Conservation (phyloP, 2,797 vertebrate genomes). For the Chelidonichthys spinosus region DNA sequence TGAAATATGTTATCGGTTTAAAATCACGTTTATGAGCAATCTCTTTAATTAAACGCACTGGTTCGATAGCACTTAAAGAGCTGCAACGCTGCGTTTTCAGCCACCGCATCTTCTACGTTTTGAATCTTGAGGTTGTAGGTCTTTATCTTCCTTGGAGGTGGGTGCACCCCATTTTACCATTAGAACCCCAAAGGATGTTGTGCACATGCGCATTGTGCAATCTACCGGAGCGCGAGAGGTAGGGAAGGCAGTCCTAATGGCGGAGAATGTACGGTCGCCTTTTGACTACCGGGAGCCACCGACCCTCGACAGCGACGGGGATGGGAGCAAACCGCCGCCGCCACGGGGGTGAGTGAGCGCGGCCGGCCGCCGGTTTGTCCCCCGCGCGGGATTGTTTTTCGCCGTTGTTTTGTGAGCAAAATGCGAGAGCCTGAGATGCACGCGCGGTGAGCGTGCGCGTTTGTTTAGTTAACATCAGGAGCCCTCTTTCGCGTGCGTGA, state of each 20-base stretch:
- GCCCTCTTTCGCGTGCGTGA: constrained; percentile 67
- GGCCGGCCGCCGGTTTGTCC: neutral
- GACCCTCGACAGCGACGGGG: constrained; percentile 89
- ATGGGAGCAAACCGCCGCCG: constrained; percentile 86
- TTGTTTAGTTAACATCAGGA: constrained; percentile 57
- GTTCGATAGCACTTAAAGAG: neutral
- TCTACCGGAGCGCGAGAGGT: constrained; percentile 75
- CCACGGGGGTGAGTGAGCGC: constrained; percentile 82
- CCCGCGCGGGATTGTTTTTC: constrained; percentile 13
- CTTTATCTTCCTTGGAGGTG: constrained; percentile 29
- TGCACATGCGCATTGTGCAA: constrained; percentile 79
- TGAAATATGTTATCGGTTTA: neutral
- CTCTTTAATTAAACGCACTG: neutral
- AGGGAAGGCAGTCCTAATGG: constrained; percentile 86
- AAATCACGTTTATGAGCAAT: neutral
- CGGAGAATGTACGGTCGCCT: constrained; percentile 88
- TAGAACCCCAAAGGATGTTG: constrained; percentile 68
- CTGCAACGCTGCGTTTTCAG: neutral
- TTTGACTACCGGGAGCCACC: constrained; percentile 89
- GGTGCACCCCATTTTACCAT: constrained; percentile 77
- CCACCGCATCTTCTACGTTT: neutral
- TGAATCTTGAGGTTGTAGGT: neutral
- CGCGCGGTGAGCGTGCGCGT: constrained; percentile 60
- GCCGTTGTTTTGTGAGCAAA: constrained; percentile 32
- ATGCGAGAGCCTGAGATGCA: constrained; percentile 44